Base-by-base conservation (phyloP, 53 echinoderm and acorn worm genomes). In the Hippasteria phrygiana region DNA sequence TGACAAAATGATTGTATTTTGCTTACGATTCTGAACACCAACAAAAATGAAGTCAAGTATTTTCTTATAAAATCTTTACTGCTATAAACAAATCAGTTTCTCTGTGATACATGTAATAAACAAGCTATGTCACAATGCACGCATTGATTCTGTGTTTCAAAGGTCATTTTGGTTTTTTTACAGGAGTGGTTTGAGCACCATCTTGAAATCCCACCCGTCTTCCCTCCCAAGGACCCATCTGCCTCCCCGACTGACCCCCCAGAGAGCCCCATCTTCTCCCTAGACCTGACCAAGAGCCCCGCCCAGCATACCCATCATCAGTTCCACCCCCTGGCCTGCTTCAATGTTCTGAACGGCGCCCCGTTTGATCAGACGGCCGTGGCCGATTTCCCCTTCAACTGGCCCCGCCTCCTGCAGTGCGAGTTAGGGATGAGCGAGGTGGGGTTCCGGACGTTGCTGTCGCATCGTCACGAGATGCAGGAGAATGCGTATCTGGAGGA, bases 381-480 rank as follows among this genome's bases (percentile, higher is more conserved):
- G 26, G 90, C 93, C 12, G 94, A 93, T 16, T 94, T 93, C 56
- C 74, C 90, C 36, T 87, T 87, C 48, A 87, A 99, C 75, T 99
- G 96, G 96, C 78, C 91, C 43, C 77, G 83, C 59, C 82, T 99
- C 20, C 90, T 99, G n/a, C 93, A 92, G 93, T 88, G 90, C 34
- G 93, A 96, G 41, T 75, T 99, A 38, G 99, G 99, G 37, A 93
- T 99, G 72, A 96, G 94, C 29, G 92, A 93, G 80, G 85, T 94
- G 10, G 94, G 94, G 43, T 99, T 99, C 87, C 94, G 93, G 32
- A 90, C 88, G 31, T 81, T 95, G 43, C 92, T 99, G 54, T 99
- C 96, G 0, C 94, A 96, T 71, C 99, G 99, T 13, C 93, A 91
- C 47, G 99, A 99, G 77, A 99, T 99, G 99, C 96, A 96, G 85